Conservation (phyloP, 1,140 invertebrate species). For the Drosophila rhopaloa region DNA sequence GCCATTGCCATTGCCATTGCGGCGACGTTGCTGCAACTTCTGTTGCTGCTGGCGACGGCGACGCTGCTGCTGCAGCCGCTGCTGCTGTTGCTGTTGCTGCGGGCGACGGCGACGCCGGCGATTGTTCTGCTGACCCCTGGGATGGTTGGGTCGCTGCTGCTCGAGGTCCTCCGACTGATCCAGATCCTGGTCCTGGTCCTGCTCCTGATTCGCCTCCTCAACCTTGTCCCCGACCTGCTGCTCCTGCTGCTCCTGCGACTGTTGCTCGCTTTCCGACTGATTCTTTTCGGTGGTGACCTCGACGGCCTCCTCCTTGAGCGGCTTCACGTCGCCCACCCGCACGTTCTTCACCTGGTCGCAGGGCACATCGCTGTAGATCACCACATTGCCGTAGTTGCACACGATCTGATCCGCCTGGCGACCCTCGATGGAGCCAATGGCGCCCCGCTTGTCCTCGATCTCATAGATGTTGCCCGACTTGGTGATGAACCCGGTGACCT, state of each 20-base stretch:
- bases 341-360: conserved; percentile 75
- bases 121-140: conserved; percentile 26
- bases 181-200: conserved; percentile 27
- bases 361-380: conserved; percentile 81
- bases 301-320: conserved; percentile 13
- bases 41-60: conserved; percentile 17
- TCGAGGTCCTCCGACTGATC: conserved; percentile 15
- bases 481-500: conserved; percentile 79
- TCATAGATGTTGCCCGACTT: conserved; percentile 77
- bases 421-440: conserved; percentile 66
- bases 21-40: conserved; percentile 45
- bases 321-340: conserved; percentile 58
- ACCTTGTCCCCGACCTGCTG: neutral
- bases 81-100: conserved; percentile 32
- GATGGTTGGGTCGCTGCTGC: conserved; percentile 12
- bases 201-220: neutral
- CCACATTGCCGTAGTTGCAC: conserved; percentile 77
- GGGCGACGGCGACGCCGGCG: conserved; percentile 47
- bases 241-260: neutral
- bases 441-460: conserved; percentile 66
- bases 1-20: conserved; percentile 24
- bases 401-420: conserved; percentile 66
- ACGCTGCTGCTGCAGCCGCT: conserved; percentile 1
- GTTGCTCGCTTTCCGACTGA: neutral
- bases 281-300: conserved; percentile 6